Evolutionary conservation across 1,140 invertebrate genomes (phyloP).

Genomic region (Grapholita molesta): DNA sequence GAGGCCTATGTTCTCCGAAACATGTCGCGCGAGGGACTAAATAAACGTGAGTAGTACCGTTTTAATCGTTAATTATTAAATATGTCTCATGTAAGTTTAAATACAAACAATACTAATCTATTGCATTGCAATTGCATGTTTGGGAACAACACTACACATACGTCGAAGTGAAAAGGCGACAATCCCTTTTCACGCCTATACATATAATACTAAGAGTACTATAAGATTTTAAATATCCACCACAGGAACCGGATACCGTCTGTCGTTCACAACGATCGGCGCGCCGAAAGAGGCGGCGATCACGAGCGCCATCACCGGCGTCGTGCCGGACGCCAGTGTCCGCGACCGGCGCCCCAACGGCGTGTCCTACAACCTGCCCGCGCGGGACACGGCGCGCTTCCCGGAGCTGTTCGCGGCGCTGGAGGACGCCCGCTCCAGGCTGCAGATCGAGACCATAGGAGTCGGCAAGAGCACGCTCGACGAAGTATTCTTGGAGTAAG

Average conservation of each 20-base stretch:
- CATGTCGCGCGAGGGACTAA: no score
- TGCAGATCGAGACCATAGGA: conserved; percentile 87
- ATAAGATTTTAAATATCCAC: background rate
- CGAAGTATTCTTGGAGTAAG: conserved; percentile 91
- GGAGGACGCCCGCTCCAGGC: conserved; percentile 78
- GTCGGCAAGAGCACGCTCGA: conserved; percentile 91
- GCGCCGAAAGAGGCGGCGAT: conserved; percentile 37
- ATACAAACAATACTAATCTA: no score
- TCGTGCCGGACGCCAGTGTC: conserved; percentile 43
- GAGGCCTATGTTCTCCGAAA: no score
- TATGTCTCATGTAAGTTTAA: no score
- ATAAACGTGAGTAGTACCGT: no score
- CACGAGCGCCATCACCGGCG: conserved; percentile 30
- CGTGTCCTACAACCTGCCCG: conserved; percentile 52
- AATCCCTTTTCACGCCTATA: no score
- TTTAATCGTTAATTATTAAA: no score
- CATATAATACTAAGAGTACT: no score
- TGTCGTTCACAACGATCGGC: conserved; percentile 46
- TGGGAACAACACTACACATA: no score
- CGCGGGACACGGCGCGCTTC: conserved; percentile 58
- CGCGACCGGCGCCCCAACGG: conserved; percentile 46
- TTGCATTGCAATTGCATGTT: no score
- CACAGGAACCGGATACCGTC: conserved; percentile 61
- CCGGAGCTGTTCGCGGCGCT: conserved; percentile 82
- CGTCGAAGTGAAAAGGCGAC: no score